These are phyloP conservation scores for Thaumetopoea pityocampa DNA, from an alignment of 1,140 invertebrate species.

Conservation along the genomic window DNA sequence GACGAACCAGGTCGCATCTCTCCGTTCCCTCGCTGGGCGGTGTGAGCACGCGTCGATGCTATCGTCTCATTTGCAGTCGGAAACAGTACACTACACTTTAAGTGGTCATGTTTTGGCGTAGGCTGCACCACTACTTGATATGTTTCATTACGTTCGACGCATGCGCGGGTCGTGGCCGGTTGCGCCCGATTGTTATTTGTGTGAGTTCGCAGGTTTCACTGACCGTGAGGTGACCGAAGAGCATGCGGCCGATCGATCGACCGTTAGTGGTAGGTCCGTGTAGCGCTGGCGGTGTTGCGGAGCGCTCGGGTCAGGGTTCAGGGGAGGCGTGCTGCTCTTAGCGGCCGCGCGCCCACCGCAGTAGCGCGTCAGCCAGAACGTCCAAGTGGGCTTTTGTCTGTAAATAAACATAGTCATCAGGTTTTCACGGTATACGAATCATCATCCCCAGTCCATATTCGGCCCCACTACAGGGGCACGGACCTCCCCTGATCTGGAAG, in stretches of 20 bases:
- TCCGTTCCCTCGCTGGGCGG: conserved; percentile 19
- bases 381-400: conserved; percentile 97
- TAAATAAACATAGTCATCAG: conserved; percentile 53
- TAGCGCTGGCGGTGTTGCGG: conserved; percentile 36
- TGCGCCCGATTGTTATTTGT: conserved; percentile 52
- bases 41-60: conserved; percentile 10
- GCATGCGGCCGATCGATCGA: conserved; percentile 39
- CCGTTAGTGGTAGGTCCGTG: conserved; percentile 43
- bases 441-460: no score
- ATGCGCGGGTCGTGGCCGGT: conserved; percentile 50
- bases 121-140: conserved; percentile 68
- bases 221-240: conserved; percentile 37
- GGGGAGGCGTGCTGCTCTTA: conserved; percentile 69
- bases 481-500: no score
- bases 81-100: conserved; percentile 60
- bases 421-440: no score
- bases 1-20: conserved; percentile 62
- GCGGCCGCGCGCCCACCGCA: conserved; percentile 94
- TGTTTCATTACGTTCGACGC: conserved; percentile 63
- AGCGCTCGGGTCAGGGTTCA: conserved; percentile 35
- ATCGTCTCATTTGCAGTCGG: conserved; percentile 33
- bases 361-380: conserved; percentile 92
- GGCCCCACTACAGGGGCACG: no score
- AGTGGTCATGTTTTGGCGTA: conserved; percentile 54
- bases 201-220: conserved; percentile 53